Percentiles rank a stretch among this genome's conserved stretches.
Conservation (phyloP, 2,113 vertebrate genomes). For the Isichthys henryi region DNA sequence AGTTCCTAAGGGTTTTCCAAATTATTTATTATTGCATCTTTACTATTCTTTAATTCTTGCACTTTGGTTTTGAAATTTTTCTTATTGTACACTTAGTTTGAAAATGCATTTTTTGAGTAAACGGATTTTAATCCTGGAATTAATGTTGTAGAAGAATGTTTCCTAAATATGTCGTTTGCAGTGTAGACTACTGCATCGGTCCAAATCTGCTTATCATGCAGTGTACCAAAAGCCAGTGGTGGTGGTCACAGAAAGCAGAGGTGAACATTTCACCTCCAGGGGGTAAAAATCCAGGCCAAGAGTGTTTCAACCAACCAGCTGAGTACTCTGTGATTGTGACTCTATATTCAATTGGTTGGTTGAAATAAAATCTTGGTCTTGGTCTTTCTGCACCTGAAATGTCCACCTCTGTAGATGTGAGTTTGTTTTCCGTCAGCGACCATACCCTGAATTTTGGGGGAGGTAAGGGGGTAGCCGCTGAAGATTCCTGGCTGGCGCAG, state of each 20-base stretch:
- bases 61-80: no score
- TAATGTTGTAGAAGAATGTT: not conserved
- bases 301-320: not conserved
- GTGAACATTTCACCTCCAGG: not conserved
- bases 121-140: not conserved
- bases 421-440: not conserved
- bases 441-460: conserved; percentile 41
- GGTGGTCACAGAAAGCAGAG: not conserved
- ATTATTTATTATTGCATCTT: not conserved
- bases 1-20: not conserved
- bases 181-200: not conserved
- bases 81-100: no score
- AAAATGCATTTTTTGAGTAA: not conserved
- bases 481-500: conserved; percentile 39
- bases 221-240: not conserved
- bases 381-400: not conserved
- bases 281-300: not conserved
- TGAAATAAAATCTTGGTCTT: not conserved
- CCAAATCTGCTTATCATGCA: not conserved
- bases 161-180: not conserved
- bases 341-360: not conserved
- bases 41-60: not conserved
- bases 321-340: not conserved
- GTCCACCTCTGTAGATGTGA: not conserved
- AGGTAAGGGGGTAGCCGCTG: conserved; percentile 38